These are phyloP conservation scores for Apostichopus californicus DNA, from an alignment of 35 echinoderm and acorn worm genomes.

Conservation along the genomic window DNA sequence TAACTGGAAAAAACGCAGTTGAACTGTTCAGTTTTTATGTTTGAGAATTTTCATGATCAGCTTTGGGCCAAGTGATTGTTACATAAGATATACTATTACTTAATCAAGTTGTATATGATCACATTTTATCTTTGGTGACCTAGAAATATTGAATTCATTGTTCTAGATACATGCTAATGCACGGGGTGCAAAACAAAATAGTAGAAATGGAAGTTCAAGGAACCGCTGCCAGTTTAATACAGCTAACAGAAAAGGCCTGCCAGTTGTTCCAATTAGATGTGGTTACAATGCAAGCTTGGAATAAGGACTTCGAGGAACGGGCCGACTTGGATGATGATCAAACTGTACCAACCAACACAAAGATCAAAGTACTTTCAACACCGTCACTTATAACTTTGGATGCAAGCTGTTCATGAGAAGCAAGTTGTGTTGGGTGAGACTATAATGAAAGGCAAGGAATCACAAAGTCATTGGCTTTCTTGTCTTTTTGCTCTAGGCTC, in stretches of 20 bases:
- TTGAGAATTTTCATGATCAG: no score
- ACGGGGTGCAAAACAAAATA: constrained; percentile 58
- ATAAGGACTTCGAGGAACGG: constrained; percentile 65
- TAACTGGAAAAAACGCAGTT: no score
- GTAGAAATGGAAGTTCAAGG: constrained; percentile 43
- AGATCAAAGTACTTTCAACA: neutral
- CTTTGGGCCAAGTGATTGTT: no score
- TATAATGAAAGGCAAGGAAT: no score
- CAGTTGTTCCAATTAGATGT: constrained; percentile 45
- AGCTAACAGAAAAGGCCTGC: constrained; percentile 26
- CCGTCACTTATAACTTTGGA: no score
- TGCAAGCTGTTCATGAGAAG: no score
- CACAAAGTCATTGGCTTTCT: no score
- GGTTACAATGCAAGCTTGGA: constrained; percentile 51
- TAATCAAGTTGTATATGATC: no score
- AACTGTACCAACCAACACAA: neutral
- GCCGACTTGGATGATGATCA: constrained; percentile 57
- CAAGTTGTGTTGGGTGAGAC: no score
- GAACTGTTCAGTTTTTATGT: no score
- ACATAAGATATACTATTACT: no score
- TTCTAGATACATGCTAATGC: constrained; percentile 65
- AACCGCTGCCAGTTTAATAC: neutral
- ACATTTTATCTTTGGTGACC: neutral
- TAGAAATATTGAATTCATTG: neutral
- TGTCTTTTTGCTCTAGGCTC: no score